These are phyloP conservation scores for Biston betularia DNA, from an alignment of 2,888 invertebrate genomes.

Conservation along the genomic window DNA sequence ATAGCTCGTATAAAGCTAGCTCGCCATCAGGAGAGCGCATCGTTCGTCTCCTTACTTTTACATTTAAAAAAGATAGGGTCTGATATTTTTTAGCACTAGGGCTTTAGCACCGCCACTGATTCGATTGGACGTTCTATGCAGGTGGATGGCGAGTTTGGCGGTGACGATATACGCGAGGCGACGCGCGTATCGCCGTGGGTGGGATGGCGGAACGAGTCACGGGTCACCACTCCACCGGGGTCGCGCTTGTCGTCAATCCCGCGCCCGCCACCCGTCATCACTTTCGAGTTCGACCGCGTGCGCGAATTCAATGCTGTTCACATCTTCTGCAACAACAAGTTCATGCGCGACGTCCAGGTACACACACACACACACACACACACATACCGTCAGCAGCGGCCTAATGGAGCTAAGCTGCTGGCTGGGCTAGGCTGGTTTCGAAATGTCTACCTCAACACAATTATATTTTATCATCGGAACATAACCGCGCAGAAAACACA, in stretches of 20 bases:
- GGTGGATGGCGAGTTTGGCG: conserved; percentile 92
- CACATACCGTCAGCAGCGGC: no score
- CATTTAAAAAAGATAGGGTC: no score
- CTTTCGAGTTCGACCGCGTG: conserved; percentile 94
- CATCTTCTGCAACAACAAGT: conserved; percentile 94
- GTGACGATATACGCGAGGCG: conserved; percentile 87
- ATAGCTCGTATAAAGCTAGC: no score
- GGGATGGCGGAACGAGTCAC: conserved; percentile 94
- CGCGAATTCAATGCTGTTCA: conserved; percentile 94
- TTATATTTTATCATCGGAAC: no score
- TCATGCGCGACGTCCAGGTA: conserved; percentile 93
- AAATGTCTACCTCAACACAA: no score
- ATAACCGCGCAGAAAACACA: no score
- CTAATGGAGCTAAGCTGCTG: no score
- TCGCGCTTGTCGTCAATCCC: background rate
- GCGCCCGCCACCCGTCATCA: conserved; percentile 89
- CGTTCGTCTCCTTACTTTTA: no score
- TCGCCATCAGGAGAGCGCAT: no score
- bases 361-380: background rate
- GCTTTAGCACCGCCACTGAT: no score
- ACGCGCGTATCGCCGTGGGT: conserved; percentile 92
- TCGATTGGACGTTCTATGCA: background rate
- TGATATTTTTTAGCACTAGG: no score
- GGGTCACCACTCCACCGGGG: conserved; percentile 70
- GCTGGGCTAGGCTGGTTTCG: no score